These are phyloP conservation scores for Nycteola revayana DNA, from an alignment of 2,888 invertebrate genomes.

Conservation along the genomic window DNA sequence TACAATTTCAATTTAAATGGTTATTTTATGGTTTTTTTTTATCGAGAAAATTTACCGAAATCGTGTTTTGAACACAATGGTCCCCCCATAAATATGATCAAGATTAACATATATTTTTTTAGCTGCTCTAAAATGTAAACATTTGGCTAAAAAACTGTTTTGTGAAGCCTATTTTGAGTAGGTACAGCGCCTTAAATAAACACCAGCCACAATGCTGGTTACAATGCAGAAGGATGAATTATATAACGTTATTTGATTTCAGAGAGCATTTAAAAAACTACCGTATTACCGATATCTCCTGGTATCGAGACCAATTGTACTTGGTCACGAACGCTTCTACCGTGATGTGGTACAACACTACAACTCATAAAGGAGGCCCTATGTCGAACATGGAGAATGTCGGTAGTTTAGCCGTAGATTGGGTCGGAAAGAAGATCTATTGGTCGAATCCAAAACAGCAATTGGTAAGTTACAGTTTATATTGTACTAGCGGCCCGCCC, in stretches of 20 bases:
- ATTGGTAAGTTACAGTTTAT: conserved; percentile 84
- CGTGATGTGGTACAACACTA: conserved; percentile 87
- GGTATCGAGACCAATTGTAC: conserved; percentile 88
- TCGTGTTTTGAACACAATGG: no score
- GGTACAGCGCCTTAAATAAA: no score
- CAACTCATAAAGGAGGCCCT: conserved; percentile 78
- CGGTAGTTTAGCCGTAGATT: conserved; percentile 92
- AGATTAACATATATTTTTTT: no score
- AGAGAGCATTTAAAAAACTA: conserved; percentile 80
- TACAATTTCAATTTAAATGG: no score
- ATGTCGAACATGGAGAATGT: conserved; percentile 87
- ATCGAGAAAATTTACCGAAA: no score
- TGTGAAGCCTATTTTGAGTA: no score
- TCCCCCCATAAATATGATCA: no score
- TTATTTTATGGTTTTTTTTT: no score
- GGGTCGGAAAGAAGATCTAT: conserved; percentile 94
- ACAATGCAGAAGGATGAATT: background rate
- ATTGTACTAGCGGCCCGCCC: no score
- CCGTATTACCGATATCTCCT: conserved; percentile 87
- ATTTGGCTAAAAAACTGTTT: no score
- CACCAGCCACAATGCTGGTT: no score
- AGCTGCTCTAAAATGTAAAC: no score
- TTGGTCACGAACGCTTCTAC: conserved; percentile 88
- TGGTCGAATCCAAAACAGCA: conserved; percentile 95
- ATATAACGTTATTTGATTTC: conserved; percentile 10